Evolutionary conservation across 2,113 vertebrate genomes (phyloP), one percentile per base, ranked within the genome.

Genomic region (Etheostoma cragini): DNA sequence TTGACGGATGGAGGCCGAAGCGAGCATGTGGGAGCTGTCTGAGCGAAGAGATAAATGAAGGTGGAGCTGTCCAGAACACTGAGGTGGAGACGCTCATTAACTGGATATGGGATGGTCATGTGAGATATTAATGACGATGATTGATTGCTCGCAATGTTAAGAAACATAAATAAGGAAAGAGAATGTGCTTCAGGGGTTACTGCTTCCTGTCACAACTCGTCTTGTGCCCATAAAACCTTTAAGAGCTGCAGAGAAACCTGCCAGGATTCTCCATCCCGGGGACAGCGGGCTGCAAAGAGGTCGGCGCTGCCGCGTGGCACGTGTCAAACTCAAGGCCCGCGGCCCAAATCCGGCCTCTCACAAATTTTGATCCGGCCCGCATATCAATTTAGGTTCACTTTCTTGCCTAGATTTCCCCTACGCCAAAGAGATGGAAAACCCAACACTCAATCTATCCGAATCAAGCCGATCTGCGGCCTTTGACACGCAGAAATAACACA

Each of bases 171-270:
- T 84, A 69, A 76, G 38, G 47, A 12, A 64, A 38, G 56, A 64
- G 53, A 57, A 53, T 38, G 19, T 7, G 15, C 72, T 68, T 70
- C 46, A 24, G 35, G 50, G 57, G 62, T 70, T 49, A 68, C 77
- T 58, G 45, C 68, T 64, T 65, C n/a, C 54, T 68, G 76, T 80
- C 73, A 64, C 54, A 79, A 63, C 69, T 69, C 54, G n/a, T 84
- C 78, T 47, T 11, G 14, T 3, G 42, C 26, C 46, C 22, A 80
- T 86, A 62, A 89, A 87, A 78, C 7, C 56, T 82, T 84, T 26
- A 82, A 35, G 62, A 76, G 80, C 17, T 5, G 74, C 26, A 3
- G 45, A 80, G 66, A 17, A 60, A 78, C 16, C 77, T 71, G 77
- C 47, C 76, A 54, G 65, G 50, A 16, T 45, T 49, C 38, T 5